Base-by-base conservation (phyloP, 2,888 invertebrate genomes). In the Ceriagrion tenellum region DNA sequence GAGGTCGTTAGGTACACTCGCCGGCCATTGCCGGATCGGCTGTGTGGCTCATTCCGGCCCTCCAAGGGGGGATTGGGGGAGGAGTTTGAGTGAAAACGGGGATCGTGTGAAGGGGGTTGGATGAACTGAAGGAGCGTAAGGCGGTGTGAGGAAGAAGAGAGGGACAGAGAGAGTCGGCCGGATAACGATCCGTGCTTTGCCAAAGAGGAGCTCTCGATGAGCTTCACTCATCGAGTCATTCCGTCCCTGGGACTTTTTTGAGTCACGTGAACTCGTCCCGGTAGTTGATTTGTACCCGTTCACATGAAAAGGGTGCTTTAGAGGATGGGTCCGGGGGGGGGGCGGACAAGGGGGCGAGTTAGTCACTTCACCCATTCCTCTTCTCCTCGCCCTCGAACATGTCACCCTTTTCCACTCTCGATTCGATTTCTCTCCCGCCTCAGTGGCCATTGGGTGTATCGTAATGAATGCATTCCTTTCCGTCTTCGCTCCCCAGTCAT, bases 1-100 rank as follows among this genome's bases (percentile, higher is more conserved):
- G 93, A 93, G 93, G 93, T 69, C 93, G 93, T 93, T 93, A 93
- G 63, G 93, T 74, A 69, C 93, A 93, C 47, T 69, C 93, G 47
- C 93, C 56, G 47, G 93, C 26, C 93, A 63, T 91, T 91, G 59
- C 91, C 59, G 55, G 63, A 40, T 91, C 35, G 59, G n/a, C 10
- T 26, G 69, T 23, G 69, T 23, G 69, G 69, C 69, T 8, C n/a
- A n/a, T 69, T 69, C 26, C 26, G 23, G 69, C 69, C 69, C 69
- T 23, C 8, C 23, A 23, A n/a, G n/a, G 69, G 69, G 3, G 59
- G 16, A 18, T 6, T 2, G 26, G 81, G 35, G 35, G 35, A 35
- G 35, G 81, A 81, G 69, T n/a, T n/a, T n/a, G n/a, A n/a, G 26
- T 4, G 69, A 2, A 69, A 12, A 26, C 3, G 12, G 69, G 26